These are phyloP conservation scores for Hypomesus transpacificus DNA, from an alignment of 2,113 vertebrate species.

Conservation along the genomic window DNA sequence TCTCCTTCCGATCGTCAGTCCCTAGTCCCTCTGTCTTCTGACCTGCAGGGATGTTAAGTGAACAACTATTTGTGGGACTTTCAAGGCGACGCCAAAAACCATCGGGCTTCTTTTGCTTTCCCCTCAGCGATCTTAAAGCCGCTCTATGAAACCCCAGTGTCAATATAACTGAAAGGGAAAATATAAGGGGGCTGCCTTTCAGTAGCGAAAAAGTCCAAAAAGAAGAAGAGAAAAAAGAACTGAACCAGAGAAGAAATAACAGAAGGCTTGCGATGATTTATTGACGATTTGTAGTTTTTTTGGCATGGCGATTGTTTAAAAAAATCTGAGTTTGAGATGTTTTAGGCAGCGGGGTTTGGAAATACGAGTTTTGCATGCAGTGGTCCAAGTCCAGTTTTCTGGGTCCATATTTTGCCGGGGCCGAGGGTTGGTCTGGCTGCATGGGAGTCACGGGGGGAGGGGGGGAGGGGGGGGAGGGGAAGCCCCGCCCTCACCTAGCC, in stretches of 20 bases:
- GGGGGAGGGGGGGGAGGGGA: background rate
- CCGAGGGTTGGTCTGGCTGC: conserved; percentile 4
- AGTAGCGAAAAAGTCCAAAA: conserved; percentile 54
- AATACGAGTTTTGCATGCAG: conserved; percentile 44
- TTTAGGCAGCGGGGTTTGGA: conserved; percentile 73
- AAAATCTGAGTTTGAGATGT: conserved; percentile 69
- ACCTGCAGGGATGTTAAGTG: conserved; percentile 55
- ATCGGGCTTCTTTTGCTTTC: conserved; percentile 57
- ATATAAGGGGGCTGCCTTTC: conserved; percentile 52
- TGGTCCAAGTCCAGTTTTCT: conserved; percentile 50
- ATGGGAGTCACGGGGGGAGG: background rate
- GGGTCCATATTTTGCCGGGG: conserved; percentile 29
- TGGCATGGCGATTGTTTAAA: conserved; percentile 66
- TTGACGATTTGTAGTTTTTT: conserved; percentile 65
- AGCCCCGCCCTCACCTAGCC: conserved; percentile 15
- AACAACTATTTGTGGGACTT: conserved; percentile 57
- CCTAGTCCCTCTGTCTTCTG: conserved; percentile 23
- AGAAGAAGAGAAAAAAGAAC: conserved; percentile 18
- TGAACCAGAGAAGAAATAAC: conserved; percentile 26
- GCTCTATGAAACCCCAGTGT: conserved; percentile 53
- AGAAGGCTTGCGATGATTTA: conserved; percentile 60
- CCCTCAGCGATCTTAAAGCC: conserved; percentile 37
- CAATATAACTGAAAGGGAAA: conserved; percentile 56
- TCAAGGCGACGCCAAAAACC: conserved; percentile 45
- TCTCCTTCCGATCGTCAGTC: conserved; percentile 22